phyloP scores from a whole-genome alignment of 1,140 invertebrate genomes.

The Monomorium pharaonis region DNA sequence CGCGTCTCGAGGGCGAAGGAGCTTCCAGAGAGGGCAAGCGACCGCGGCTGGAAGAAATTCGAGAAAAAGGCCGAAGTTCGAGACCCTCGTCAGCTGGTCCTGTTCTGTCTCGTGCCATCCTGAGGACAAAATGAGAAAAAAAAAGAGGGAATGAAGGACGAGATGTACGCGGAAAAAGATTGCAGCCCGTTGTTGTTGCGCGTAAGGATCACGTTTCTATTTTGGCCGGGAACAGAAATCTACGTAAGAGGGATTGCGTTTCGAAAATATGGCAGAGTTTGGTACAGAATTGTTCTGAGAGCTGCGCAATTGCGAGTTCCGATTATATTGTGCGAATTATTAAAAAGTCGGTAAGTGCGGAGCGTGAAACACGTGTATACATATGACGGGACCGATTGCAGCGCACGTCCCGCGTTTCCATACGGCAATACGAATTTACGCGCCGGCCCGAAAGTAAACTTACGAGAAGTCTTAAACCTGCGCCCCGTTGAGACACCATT shows the following conservation, averaged over 20 bases:
- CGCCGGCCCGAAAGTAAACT: constrained; percentile 46
- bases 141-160: not conserved
- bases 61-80: constrained; percentile 71
- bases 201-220: not conserved
- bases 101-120: constrained; percentile 71
- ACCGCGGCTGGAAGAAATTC: constrained; percentile 64
- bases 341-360: not conserved
- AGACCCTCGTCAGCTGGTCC: constrained; percentile 67
- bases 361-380: not conserved
- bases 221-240: not conserved
- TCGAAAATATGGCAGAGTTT: not conserved
- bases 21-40: constrained; percentile 16
- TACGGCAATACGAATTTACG: constrained; percentile 37
- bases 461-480: constrained; percentile 52
- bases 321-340: not conserved
- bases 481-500: constrained; percentile 61
- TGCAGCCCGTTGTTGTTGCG: not conserved
- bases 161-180: constrained; percentile 8
- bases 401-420: constrained; percentile 15
- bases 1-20: constrained; percentile 51
- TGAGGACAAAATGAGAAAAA: constrained; percentile 36
- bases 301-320: not conserved
- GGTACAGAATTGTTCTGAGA: not conserved
- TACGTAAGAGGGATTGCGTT: not conserved
- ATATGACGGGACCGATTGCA: not conserved